Conservation (phyloP, 2,888 invertebrate species). For the Catocala nupta region DNA sequence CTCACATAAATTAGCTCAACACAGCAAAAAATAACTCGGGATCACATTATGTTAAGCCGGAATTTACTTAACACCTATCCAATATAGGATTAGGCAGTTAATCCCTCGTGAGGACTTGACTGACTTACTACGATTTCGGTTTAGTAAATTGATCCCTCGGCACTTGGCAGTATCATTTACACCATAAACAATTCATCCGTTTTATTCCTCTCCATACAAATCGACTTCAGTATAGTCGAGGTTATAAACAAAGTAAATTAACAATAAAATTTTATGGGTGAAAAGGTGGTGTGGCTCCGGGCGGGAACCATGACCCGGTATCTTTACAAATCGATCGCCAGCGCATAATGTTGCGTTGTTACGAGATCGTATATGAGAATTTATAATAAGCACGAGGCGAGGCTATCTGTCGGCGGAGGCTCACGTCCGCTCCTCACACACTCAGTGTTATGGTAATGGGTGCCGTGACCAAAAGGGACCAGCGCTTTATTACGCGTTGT, state of each 20-base stretch:
- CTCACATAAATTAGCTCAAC: conserved; percentile 24
- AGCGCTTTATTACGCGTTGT: conserved; percentile 63
- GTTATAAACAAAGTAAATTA: conserved; percentile 60
- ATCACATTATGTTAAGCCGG: conserved; percentile 66
- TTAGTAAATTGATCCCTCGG: conserved; percentile 53
- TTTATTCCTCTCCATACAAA: conserved; percentile 41
- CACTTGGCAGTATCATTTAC: conserved; percentile 48
- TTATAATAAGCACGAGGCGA: conserved; percentile 65
- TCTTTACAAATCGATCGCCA: conserved; percentile 71
- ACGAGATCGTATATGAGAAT: conserved; percentile 65
- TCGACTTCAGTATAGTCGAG: conserved; percentile 41
- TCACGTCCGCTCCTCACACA: conserved; percentile 68
- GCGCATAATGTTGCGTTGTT: conserved; percentile 54
- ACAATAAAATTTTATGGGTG: conserved; percentile 70
- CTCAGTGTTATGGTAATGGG: conserved; percentile 73
- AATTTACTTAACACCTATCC: conserved; percentile 70
- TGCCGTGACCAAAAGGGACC: conserved; percentile 73
- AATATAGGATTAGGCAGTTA: conserved; percentile 71
- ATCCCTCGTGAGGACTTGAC: conserved; percentile 58
- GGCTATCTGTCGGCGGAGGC: conserved; percentile 45
- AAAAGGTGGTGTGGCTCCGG: conserved; percentile 41
- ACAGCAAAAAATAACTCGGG: conserved; percentile 51
- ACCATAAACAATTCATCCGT: conserved; percentile 40
- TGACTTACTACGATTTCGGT: conserved; percentile 65
- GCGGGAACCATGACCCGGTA: conserved; percentile 65